Percentiles rank a stretch among this genome's conserved stretches.
Evolutionary conservation across 1,140 invertebrate genomes (phyloP).

Genomic region (Cryptotermes secundus): DNA sequence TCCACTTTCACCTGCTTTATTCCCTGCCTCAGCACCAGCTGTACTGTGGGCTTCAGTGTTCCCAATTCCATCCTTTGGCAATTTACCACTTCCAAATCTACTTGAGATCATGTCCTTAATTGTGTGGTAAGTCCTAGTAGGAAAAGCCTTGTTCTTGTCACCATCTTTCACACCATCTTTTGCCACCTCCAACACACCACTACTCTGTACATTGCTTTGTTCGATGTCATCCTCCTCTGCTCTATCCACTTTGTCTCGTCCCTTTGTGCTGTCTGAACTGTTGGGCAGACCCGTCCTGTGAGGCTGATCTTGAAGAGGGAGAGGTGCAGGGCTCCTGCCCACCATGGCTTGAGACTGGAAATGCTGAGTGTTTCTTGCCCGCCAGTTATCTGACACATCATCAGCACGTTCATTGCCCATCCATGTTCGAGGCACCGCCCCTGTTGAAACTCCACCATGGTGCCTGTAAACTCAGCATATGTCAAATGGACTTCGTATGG

Average conservation of each 20-base stretch:
- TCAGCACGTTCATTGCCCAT: not conserved
- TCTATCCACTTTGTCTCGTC: not conserved
- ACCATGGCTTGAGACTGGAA: not conserved
- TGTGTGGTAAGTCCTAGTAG: conserved; percentile 72
- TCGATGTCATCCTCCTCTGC: not conserved
- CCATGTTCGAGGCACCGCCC: conserved; percentile 29
- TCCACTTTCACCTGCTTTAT: not conserved
- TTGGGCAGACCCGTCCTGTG: not conserved
- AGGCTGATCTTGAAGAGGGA: not conserved
- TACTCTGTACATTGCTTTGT: not conserved
- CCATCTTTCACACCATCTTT: not conserved
- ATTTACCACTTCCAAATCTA: conserved; percentile 61
- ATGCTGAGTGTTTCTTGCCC: not conserved
- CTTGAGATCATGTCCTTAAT: conserved; percentile 83
- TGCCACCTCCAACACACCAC: too few species aligned
- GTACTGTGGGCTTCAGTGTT: not conserved
- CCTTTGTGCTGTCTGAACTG: too few species aligned
- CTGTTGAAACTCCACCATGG: conserved; percentile 21
- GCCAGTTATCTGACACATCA: not conserved
- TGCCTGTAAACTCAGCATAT: not conserved
- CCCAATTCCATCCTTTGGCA: not conserved
- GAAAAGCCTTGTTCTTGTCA: conserved; percentile 43
- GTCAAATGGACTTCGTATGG: too few species aligned
- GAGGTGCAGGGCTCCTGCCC: not conserved
- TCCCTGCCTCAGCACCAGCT: not conserved